Percentiles rank a stretch among this genome's conserved stretches.
phyloP scores from a whole-genome alignment of 2,113 vertebrate species.

The Zeus faber region DNA sequence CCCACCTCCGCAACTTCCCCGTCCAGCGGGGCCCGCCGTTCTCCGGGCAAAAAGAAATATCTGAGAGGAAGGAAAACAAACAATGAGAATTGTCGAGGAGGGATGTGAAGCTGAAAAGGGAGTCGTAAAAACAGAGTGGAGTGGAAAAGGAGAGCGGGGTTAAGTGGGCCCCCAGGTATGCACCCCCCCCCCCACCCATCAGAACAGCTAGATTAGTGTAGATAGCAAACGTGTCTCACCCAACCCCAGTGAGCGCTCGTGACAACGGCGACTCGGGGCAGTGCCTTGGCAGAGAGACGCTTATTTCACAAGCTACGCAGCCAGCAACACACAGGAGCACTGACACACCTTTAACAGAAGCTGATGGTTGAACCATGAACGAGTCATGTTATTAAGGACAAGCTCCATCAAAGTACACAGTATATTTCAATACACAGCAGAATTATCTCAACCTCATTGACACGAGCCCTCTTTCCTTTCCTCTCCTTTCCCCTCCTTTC shows the following conservation, averaged over 20 bases:
- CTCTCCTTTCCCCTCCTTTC: too few species aligned
- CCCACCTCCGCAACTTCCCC: not conserved
- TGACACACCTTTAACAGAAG: too few species aligned
- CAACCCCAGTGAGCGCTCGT: constrained; percentile 35
- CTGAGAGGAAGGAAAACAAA: constrained; percentile 9
- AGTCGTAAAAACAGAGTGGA: constrained; percentile 13
- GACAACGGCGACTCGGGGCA: too few species aligned
- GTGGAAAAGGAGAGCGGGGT: constrained; percentile 13
- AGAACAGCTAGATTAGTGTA: not conserved
- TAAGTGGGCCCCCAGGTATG: constrained; percentile 14
- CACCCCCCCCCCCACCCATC: not conserved
- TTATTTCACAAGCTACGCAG: too few species aligned
- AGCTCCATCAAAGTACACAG: too few species aligned
- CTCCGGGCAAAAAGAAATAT: constrained; percentile 8
- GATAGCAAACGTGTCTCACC: constrained; percentile 3
- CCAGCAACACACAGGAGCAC: too few species aligned
- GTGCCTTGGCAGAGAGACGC: too few species aligned
- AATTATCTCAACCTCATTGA: too few species aligned
- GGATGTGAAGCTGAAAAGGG: not conserved
- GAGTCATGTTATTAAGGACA: too few species aligned
- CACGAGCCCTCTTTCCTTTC: too few species aligned
- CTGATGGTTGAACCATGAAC: too few species aligned
- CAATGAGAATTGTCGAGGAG: constrained; percentile 4
- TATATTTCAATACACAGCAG: too few species aligned
- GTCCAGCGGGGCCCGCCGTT: not conserved